Evolutionary conservation across 2,797 vertebrate species (phyloP).

Genomic region (Echiichthys vipera): DNA sequence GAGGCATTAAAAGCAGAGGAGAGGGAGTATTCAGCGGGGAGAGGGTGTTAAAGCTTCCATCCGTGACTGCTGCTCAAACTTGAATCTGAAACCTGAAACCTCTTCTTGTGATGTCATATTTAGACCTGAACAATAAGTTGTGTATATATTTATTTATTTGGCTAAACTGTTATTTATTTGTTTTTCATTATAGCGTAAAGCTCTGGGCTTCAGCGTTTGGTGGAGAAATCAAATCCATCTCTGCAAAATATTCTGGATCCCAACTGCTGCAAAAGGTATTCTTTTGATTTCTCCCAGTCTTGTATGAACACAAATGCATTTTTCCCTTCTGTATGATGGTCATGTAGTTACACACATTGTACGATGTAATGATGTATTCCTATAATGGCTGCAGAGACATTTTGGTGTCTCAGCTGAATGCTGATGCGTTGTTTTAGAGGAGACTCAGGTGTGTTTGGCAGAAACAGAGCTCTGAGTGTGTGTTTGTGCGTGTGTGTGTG

Average conservation of each 20-base stretch:
- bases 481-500: constrained; percentile 39
- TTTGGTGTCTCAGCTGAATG: constrained; percentile 72
- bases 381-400: constrained; percentile 66
- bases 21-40: constrained; percentile 2
- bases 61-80: background rate
- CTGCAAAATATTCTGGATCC: constrained; percentile 97
- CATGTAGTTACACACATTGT: constrained; percentile 47
- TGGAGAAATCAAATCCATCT: constrained; percentile 98
- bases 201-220: constrained; percentile 98
- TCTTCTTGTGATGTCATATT: background rate
- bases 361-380: constrained; percentile 46
- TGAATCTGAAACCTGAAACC: no score
- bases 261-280: constrained; percentile 97
- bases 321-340: constrained; percentile 44
- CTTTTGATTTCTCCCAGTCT: background rate
- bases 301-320: constrained; percentile 13
- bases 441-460: constrained; percentile 80
- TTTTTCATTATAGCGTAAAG: constrained; percentile 88
- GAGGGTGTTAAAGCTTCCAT: background rate
- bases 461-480: constrained; percentile 36
- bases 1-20: constrained; percentile 19
- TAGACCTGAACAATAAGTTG: background rate
- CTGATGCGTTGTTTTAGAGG: constrained; percentile 71
- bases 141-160: no score
- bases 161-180: constrained; percentile 12